Evolutionary conservation across 2,113 vertebrate genomes (phyloP), one percentile per base, ranked within the genome.

Genomic region (Anhinga anhinga): DNA sequence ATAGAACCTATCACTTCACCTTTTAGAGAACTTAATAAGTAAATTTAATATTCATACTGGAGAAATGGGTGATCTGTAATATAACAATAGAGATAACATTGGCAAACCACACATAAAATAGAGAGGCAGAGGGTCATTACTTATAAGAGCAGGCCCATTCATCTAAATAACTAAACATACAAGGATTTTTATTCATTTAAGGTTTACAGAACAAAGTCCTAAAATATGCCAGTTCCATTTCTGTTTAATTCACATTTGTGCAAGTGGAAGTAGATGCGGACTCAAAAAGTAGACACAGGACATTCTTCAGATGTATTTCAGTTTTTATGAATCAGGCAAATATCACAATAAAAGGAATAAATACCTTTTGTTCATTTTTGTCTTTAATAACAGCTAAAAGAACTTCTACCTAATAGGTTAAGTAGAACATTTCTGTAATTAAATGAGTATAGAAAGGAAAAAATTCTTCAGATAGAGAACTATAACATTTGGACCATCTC

Each of bases 301-400:
- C 32, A 80, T 86, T 70, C 61, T 23, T 86, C 47, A 59, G 34
- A 63, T 42, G 7, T 36, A 82, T 82, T 82, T 71, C 45, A 59
- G 32, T 55, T 53, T 52, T 55, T 76, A 82, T 25, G 13, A 83
- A 65, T 87, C 55, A 88, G 77, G 22, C 23, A 88, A 78, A 63
- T 65, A 91, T 66, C 30, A 59, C 32, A 96, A 90, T 91, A 85
- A 82, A 88, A 87, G 11, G 26, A 86, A 87, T 78, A 79, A 93
- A 63, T 26, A 80, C 6, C 7, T 66, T 92, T 95, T 94, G 78
- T 85, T 34, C 25, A 26, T 47, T 71, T 83, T 83, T 86, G 52
- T 86, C 44, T 80, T 90, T 88, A 95, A 82, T 82, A 88, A 53
- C 40, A 96, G 52, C 81, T 80, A 90, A 97, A 95, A 84, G 67